phyloP scores from a whole-genome alignment of 2,888 invertebrate species.

The Perdita meconis region DNA sequence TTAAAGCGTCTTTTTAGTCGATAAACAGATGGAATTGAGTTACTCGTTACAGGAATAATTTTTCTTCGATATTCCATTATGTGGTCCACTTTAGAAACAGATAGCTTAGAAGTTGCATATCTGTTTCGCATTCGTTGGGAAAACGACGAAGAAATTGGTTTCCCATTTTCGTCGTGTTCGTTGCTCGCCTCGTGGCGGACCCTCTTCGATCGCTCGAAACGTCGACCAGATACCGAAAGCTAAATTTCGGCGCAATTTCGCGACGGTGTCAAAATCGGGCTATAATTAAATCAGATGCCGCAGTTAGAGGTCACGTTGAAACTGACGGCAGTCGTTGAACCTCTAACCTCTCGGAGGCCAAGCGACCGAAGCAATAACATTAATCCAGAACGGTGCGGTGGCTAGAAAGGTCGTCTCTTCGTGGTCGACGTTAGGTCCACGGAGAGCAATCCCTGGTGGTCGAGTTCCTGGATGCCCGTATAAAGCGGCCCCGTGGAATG shows the following conservation, averaged over 20 bases:
- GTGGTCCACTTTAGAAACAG: too few relatives aligned
- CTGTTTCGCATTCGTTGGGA: too few relatives aligned
- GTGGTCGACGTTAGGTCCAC: conserved; percentile 73
- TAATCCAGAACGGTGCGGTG: conserved; percentile 78
- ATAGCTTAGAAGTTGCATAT: too few relatives aligned
- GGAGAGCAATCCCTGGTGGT: conserved; percentile 81
- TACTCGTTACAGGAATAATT: conserved; percentile 32
- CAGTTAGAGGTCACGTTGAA: conserved; percentile 14
- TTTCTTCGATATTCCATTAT: background rate
- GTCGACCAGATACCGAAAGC: background rate
- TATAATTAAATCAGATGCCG: conserved; percentile 32
- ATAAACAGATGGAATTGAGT: conserved; percentile 31
- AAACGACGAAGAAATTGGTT: background rate
- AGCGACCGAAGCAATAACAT: conserved; percentile 82
- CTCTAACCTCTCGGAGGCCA: conserved; percentile 67
- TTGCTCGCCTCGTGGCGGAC: background rate
- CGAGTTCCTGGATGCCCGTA: conserved; percentile 74
- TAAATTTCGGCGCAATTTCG: conserved; percentile 4
- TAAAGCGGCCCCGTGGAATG: conserved; percentile 71
- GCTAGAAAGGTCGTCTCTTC: conserved; percentile 64
- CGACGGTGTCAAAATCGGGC: background rate
- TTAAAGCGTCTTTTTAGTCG: conserved; percentile 10
- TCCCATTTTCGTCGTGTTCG: background rate
- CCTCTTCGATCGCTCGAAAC: background rate
- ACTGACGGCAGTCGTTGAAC: conserved; percentile 67